Conservation (phyloP, 2,888 invertebrate species). For the Buathra laborator region DNA sequence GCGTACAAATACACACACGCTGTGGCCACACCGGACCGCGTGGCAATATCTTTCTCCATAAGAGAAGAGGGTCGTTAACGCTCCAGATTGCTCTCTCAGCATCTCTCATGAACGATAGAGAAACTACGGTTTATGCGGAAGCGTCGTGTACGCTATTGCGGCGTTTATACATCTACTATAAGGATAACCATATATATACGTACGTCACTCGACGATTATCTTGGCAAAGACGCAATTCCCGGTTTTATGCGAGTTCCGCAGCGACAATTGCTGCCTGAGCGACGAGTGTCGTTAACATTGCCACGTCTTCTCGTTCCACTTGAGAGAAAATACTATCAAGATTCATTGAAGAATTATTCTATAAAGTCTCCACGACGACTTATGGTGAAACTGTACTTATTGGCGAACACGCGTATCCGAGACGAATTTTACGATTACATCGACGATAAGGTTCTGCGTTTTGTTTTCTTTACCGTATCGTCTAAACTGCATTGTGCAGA, state of each 20-base stretch:
- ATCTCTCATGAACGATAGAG: constrained; percentile 38
- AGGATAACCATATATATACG: constrained; percentile 19
- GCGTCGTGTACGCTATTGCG: background rate
- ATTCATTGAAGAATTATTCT: constrained; percentile 67
- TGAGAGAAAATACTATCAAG: constrained; percentile 52
- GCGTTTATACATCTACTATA: constrained; percentile 7
- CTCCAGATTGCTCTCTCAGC: constrained; percentile 20
- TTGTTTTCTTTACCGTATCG: constrained; percentile 33
- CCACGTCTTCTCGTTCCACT: constrained; percentile 40
- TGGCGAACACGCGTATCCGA: constrained; percentile 4
- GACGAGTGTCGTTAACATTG: constrained; percentile 59
- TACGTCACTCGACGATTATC: constrained; percentile 56
- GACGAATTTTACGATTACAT: constrained; percentile 35
- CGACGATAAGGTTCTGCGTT: constrained; percentile 25
- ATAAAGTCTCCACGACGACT: constrained; percentile 50
- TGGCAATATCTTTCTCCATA: constrained; percentile 9
- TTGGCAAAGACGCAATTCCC: constrained; percentile 76
- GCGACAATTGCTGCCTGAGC: constrained; percentile 75
- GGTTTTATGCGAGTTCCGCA: constrained; percentile 65
- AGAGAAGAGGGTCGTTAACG: constrained; percentile 40
- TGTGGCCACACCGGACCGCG: background rate
- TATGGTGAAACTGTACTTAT: background rate
- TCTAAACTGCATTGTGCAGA: background rate
- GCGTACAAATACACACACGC: background rate
- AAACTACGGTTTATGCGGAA: constrained; percentile 36